A percentile compares a stretch with the other conserved stretches of the same genome.
Conservation (phyloP, 2,113 vertebrate genomes). For the Agapornis roseicollis region DNA sequence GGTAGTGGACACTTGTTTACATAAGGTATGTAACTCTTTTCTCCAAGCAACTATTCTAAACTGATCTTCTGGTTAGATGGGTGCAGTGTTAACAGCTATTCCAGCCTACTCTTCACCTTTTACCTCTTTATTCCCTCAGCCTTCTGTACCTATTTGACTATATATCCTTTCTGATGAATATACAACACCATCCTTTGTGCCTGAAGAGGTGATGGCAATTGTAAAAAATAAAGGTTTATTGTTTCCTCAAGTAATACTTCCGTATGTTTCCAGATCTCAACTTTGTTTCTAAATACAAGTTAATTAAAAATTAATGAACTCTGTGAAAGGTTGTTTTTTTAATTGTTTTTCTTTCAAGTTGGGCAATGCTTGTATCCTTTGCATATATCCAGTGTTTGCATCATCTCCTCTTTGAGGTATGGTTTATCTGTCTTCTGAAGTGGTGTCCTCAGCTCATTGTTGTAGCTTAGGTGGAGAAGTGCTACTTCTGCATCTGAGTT, state of each 20-base stretch:
- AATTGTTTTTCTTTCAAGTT: background rate
- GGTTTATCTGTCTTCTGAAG: background rate
- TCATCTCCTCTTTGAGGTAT: background rate
- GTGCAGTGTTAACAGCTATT: background rate
- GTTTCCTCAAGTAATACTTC: background rate
- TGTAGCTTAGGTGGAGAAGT: background rate
- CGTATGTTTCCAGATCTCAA: background rate
- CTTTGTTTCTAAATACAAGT: background rate
- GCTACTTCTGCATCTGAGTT: background rate
- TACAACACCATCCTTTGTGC: background rate
- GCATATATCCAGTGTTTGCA: background rate
- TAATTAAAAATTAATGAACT: background rate
- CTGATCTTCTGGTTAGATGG: background rate
- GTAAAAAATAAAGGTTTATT: background rate
- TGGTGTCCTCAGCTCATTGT: background rate
- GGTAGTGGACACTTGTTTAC: slow-evolving; percentile 98
- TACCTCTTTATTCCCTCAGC: background rate
- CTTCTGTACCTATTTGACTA: background rate
- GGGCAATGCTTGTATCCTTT: background rate
- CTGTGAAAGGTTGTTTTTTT: rapidly evolving
- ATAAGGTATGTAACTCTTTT: slow-evolving; percentile 88
- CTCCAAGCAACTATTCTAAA: background rate
- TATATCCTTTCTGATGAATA: background rate
- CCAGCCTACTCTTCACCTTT: background rate
- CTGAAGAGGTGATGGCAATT: background rate